Base-by-base conservation (phyloP, 92 coral and sea anemone genomes). In the Metridium senile region DNA sequence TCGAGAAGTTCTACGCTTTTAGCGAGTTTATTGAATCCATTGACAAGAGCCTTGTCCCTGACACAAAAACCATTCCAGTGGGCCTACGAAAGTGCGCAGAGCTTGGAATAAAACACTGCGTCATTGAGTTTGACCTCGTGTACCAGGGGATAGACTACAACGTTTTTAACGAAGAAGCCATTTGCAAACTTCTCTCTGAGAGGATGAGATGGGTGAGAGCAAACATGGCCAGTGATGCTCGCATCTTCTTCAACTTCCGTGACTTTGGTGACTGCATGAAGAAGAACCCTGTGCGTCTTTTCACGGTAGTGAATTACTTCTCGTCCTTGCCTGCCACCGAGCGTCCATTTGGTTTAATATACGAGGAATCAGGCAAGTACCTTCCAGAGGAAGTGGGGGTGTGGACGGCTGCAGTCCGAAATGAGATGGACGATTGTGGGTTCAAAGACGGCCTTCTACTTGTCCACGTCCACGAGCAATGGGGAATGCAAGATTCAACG, bases 381-480 rank as follows among this genome's bases (percentile, higher is more conserved):
- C 76, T 89, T 23, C 93, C 93, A 19, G 93, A 89, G 33, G 88
- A 85, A 33, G 80, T 86, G 10, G 94, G 92, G 3, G 89, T 78
- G 69, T 86, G 95, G 95, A 90, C 95, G 0, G 86, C 84, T 1
- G 93, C 73, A n/a, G 75, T 89, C 13, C 88, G 87, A 39, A 56
- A 49, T 43, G 74, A 82, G 66, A 90, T 89, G 94, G 88, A 86
- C 66, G 26, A 58, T 58, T 79, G 86, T 76, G 86, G 84, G 31
- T 90, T 85, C 73, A 31, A 26, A 1, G 69, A 74, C 18, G 97
- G 97, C 0, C 81, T 87, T 27, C 74, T 91, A 56, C 30, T 91
- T 78, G 93, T 82, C 20, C 97, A 88, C 71, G 97, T 91, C 32
- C 97, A 91, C 66, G 81, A 91, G 84, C 85, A 84, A 77, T 91